phyloP scores from a whole-genome alignment of 2,797 vertebrate genomes.

The Anas acuta region DNA sequence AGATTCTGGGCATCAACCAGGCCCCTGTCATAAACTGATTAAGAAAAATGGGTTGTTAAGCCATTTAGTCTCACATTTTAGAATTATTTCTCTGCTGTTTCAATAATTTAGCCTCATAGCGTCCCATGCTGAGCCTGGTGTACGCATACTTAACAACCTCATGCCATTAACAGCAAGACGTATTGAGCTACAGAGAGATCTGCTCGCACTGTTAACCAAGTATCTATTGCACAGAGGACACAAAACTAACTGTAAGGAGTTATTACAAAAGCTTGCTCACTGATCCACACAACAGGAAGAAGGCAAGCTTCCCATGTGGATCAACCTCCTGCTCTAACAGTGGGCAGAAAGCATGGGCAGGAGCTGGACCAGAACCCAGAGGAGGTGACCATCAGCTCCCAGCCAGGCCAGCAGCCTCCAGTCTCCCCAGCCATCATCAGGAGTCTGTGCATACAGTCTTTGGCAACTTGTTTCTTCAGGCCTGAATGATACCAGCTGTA shows the following conservation, averaged over 20 bases:
- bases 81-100: not conserved
- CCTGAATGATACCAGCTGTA: not conserved
- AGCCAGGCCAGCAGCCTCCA: not conserved
- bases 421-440: not conserved
- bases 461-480: not conserved
- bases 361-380: not conserved
- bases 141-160: not conserved
- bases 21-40: not conserved
- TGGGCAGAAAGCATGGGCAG: not conserved
- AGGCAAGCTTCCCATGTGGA: not conserved
- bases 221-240: not conserved
- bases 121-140: not conserved
- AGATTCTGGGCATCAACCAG: not conserved
- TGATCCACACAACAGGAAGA: not conserved
- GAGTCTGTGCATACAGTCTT: not conserved
- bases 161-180: not conserved
- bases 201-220: not conserved
- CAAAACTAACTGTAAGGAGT: not conserved
- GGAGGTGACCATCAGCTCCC: not conserved
- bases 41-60: not conserved
- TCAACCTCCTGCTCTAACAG: not conserved
- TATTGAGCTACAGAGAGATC: not conserved
- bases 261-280: not conserved
- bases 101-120: not conserved
- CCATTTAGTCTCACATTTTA: not conserved